A percentile compares a stretch with the other conserved stretches of the same genome.
Conservation (phyloP, 2,797 vertebrate species). For the Gambelia wislizenii region DNA sequence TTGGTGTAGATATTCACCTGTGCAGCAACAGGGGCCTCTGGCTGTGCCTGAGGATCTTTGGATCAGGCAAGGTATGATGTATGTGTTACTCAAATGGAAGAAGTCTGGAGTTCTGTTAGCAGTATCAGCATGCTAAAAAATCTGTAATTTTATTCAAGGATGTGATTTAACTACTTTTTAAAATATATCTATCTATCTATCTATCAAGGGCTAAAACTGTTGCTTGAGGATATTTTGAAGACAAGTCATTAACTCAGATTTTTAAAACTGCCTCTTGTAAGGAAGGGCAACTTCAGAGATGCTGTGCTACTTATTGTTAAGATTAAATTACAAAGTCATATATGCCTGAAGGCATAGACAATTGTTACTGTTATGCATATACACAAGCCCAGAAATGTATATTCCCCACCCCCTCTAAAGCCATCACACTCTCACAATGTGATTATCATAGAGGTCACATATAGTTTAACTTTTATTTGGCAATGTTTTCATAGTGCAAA, state of each 20-base stretch:
- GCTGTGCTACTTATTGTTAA: constrained; percentile 27
- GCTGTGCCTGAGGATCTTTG: neutral
- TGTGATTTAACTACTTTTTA: neutral
- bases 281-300: constrained; percentile 14
- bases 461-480: constrained; percentile 42
- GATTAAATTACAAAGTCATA: constrained; percentile 39
- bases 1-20: neutral
- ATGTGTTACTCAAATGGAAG: neutral
- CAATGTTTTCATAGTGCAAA: constrained; percentile 9
- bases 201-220: neutral
- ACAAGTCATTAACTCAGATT: constrained; percentile 29
- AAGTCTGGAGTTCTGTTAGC: neutral
- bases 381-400: constrained; percentile 28
- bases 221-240: constrained; percentile 34
- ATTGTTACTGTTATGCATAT: constrained; percentile 25
- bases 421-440: constrained; percentile 6
- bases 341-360: constrained; percentile 13
- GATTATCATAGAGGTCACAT: constrained; percentile 25
- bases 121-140: neutral
- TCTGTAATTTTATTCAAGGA: constrained; percentile 6
- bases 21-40: neutral
- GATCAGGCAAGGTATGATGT: neutral
- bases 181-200: too few species aligned
- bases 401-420: neutral
- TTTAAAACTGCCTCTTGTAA: constrained; percentile 21